Base-by-base conservation (phyloP, 1,140 invertebrate species). In the Eumaeus atala region DNA sequence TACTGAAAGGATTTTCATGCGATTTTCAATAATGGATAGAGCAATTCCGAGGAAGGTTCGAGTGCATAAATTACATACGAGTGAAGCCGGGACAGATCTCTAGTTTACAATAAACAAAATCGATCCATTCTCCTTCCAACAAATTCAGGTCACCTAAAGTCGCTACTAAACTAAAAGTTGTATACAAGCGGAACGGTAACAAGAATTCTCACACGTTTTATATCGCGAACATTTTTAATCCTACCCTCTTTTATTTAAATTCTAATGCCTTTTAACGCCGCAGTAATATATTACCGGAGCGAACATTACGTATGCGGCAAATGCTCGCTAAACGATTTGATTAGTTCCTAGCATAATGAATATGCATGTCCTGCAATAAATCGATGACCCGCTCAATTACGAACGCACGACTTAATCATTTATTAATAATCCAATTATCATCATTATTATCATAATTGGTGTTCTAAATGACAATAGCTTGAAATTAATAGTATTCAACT, bases 271-370 rank as follows among this genome's bases (percentile, higher is more conserved):
- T 44, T 17, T 16, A 12, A 16, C 40, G 40, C 17, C 16, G 40
- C 17, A 44, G 40, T 44, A 44, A 44, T 44, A 44, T 44, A 16
- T 44, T 44, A 44, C 40, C 7, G 12, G 12, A 17, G 40, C 14
- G n/a, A n/a, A 44, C 9, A 44, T 44, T 44, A 44, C 17, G 40
- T 18, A 44, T 44, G 40, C 40, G 40, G 40, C 40, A 44, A 44
- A 44, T 44, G 40, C 1, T 44, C 40, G 40, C 40, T 44, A 44
- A 44, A 44, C 40, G 40, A 44, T 44, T 44, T 44, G 40, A 44
- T 44, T 44, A 44, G 40, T 44, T 44, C 40, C 40, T 44, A 16
- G 40, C 40, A 44, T 44, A 44, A 44, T 44, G 40, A 44, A 44
- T 44, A 44, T 44, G 40, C 40, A 44, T 44, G 40, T 44, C 38